A percentile compares a stretch with the other conserved stretches of the same genome.
Conservation (phyloP, 2,888 invertebrate genomes). For the Xanthorhoe designata region DNA sequence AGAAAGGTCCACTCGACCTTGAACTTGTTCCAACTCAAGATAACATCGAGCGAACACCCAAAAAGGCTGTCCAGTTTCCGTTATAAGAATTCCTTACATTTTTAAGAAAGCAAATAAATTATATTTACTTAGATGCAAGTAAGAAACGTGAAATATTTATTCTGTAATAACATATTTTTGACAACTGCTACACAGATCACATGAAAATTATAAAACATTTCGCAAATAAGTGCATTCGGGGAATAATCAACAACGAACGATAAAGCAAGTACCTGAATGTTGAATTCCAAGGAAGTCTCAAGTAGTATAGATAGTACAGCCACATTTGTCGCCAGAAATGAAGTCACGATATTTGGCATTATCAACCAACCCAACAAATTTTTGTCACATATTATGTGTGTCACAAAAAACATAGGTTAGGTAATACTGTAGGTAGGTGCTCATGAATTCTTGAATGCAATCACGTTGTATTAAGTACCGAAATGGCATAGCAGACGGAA, state of each 20-base stretch:
- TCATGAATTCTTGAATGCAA: neutral
- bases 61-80: neutral
- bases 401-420: neutral
- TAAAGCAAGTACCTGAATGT: neutral
- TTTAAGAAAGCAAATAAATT: too few species aligned
- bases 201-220: too few species aligned
- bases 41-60: neutral
- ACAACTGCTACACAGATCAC: too few species aligned
- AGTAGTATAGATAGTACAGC: neutral
- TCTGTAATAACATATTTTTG: too few species aligned
- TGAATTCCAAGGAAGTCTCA: neutral
- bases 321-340: neutral
- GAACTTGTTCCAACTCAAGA: neutral
- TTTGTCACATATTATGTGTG: too few species aligned
- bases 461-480: neutral
- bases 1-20: conserved; percentile 29
- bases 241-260: neutral
- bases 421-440: neutral
- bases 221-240: neutral
- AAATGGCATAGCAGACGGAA: neutral
- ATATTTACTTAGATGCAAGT: too few species aligned
- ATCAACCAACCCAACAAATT: neutral
- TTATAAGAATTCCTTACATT: too few species aligned
- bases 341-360: neutral
- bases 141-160: too few species aligned